Conservation (phyloP, 2,888 invertebrate genomes). For the Drosophila stalkeri region DNA sequence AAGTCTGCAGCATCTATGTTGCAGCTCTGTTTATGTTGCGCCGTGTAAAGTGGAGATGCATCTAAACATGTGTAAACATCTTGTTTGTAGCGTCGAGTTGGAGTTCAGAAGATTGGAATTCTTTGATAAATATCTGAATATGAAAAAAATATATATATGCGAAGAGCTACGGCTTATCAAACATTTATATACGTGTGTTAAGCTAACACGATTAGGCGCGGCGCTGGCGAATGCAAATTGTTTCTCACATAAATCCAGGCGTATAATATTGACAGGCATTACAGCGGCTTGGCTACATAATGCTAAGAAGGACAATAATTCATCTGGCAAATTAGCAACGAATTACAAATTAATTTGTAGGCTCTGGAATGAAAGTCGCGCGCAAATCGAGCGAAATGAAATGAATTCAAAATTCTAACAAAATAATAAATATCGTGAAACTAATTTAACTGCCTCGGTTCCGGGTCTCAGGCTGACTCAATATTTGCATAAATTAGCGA, state of each 20-base stretch:
- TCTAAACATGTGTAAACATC: conserved; percentile 59
- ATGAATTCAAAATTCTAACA: conserved; percentile 78
- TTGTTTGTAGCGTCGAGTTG: conserved; percentile 18
- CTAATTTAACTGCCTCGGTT: conserved; percentile 76
- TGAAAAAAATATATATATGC: not conserved
- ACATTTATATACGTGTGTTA: not conserved
- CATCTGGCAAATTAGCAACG: conserved; percentile 76
- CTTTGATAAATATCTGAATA: conserved; percentile 2
- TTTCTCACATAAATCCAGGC: conserved; percentile 72
- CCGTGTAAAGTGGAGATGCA: conserved; percentile 52
- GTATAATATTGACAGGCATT: conserved; percentile 49
- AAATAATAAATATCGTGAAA: conserved; percentile 83
- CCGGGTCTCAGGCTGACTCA: conserved; percentile 55
- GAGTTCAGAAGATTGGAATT: conserved; percentile 2
- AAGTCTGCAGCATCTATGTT: conserved; percentile 17
- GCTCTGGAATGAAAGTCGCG: conserved; percentile 39
- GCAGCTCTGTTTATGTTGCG: conserved; percentile 57
- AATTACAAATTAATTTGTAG: conserved; percentile 83
- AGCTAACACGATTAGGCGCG: not conserved
- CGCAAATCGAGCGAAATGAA: conserved; percentile 69
- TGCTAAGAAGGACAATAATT: conserved; percentile 20
- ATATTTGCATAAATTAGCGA: conserved; percentile 84
- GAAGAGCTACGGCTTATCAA: no score
- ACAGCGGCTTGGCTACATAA: no score
- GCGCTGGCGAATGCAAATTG: conserved; percentile 37